Percentiles rank a stretch among this genome's conserved stretches.
These are phyloP conservation scores for Pogonophryne albipinna DNA, from an alignment of 2,797 vertebrate species.

Conservation along the genomic window DNA sequence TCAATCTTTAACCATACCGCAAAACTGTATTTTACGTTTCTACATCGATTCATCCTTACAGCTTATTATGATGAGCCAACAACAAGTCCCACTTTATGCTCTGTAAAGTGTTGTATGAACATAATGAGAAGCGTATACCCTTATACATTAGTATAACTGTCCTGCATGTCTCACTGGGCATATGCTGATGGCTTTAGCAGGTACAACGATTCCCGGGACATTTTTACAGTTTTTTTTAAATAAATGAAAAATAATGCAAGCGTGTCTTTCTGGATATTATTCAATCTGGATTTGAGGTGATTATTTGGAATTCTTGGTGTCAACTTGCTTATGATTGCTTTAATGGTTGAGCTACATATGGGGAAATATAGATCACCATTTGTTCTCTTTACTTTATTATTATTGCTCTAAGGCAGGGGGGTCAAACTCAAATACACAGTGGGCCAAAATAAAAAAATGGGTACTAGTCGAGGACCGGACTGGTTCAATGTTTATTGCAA, in stretches of 20 bases:
- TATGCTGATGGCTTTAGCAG: constrained; percentile 73
- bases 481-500: no score
- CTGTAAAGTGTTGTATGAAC: not conserved
- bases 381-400: not conserved
- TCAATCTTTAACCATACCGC: not conserved
- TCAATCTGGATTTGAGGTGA: constrained; percentile 18
- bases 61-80: constrained; percentile 7
- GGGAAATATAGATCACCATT: not conserved
- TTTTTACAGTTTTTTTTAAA: constrained; percentile 35
- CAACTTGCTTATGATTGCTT: no score
- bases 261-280: not conserved
- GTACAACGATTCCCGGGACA: constrained; percentile 44
- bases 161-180: constrained; percentile 47
- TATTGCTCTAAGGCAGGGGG: not conserved
- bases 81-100: not conserved
- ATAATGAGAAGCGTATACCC: constrained; percentile 3
- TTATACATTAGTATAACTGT: constrained; percentile 21
- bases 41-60: not conserved
- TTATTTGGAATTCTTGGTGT: constrained; percentile 1
- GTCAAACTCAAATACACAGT: no score
- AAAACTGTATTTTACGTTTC: not conserved
- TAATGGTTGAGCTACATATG: no score
- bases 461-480: no score
- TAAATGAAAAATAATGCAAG: constrained; percentile 23
- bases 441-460: no score